Conservation (phyloP, 1,140 invertebrate genomes). For the Apis cerana region DNA sequence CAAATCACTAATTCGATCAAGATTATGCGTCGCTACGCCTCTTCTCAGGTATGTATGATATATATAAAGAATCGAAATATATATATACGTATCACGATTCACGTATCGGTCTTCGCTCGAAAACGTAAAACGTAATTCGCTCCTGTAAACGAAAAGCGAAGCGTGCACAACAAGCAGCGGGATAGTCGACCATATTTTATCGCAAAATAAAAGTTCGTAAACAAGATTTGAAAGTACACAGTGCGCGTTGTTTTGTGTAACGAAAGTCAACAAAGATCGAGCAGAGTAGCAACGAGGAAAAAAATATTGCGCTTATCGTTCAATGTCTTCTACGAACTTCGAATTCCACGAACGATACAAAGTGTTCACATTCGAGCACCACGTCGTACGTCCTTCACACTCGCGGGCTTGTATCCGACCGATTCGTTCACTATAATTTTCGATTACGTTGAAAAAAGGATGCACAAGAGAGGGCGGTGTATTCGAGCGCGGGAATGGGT, state of each 20-base stretch:
- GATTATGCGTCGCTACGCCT: neutral
- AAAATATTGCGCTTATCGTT: neutral
- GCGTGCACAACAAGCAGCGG: neutral
- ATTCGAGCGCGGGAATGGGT: too few relatives aligned
- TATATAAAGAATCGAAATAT: neutral
- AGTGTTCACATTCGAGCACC: neutral
- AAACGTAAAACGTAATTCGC: conserved; percentile 9
- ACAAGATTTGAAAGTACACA: neutral
- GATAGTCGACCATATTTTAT: neutral
- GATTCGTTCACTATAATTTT: neutral
- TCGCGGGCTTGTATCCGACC: neutral
- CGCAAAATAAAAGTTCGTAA: neutral
- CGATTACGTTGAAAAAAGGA: neutral
- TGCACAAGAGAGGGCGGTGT: neutral
- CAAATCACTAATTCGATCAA: neutral
- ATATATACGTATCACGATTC: neutral
- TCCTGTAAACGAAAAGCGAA: neutral
- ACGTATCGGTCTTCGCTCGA: neutral
- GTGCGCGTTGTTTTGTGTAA: neutral
- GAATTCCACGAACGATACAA: neutral
- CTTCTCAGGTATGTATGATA: neutral
- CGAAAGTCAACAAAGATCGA: neutral
- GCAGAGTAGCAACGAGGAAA: neutral
- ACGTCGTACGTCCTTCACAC: neutral
- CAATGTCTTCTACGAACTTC: conserved; percentile 1